Conservation (phyloP, 2,797 vertebrate genomes). For the Phaenicophaeus curvirostris region DNA sequence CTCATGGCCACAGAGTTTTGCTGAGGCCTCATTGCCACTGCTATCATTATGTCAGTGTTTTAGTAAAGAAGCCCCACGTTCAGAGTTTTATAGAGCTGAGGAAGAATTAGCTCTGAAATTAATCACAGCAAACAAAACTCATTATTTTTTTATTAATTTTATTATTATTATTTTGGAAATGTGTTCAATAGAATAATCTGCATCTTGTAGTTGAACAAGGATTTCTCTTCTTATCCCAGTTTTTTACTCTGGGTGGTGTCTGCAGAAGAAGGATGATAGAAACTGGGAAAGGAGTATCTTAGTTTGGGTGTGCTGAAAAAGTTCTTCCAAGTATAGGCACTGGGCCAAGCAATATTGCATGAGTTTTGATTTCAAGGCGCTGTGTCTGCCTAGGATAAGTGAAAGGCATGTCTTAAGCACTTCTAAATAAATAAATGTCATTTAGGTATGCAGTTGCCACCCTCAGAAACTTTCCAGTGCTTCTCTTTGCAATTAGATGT, state of each 20-base stretch:
- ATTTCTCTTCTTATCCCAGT: not conserved
- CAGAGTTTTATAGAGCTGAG: not conserved
- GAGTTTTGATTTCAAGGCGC: slow-evolving; percentile 50
- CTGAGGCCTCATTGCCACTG: not conserved
- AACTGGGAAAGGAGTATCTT: slow-evolving; percentile 38
- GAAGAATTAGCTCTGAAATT: not conserved
- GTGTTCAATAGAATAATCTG: not conserved
- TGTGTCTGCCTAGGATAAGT: slow-evolving; percentile 43
- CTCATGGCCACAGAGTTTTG: not conserved
- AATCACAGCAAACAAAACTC: not conserved
- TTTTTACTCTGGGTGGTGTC: slow-evolving; percentile 46
- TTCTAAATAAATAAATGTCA: slow-evolving; percentile 65
- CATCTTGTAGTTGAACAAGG: not conserved
- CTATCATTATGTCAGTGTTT: not conserved
- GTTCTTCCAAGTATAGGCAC: slow-evolving; percentile 52
- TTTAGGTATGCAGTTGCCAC: slow-evolving; percentile 60
- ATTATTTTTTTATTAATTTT: not conserved
- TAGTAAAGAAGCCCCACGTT: not conserved
- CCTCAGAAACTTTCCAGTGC: slow-evolving; percentile 50
- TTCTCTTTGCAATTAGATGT: slow-evolving; percentile 52
- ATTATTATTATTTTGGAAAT: not conserved
- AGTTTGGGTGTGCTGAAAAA: slow-evolving; percentile 56
- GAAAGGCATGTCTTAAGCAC: slow-evolving; percentile 52
- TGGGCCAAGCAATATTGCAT: slow-evolving; percentile 41
- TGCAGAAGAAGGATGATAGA: slow-evolving; percentile 26